Base-by-base conservation (phyloP, 1,140 invertebrate species). In the Littorina saxatilis region DNA sequence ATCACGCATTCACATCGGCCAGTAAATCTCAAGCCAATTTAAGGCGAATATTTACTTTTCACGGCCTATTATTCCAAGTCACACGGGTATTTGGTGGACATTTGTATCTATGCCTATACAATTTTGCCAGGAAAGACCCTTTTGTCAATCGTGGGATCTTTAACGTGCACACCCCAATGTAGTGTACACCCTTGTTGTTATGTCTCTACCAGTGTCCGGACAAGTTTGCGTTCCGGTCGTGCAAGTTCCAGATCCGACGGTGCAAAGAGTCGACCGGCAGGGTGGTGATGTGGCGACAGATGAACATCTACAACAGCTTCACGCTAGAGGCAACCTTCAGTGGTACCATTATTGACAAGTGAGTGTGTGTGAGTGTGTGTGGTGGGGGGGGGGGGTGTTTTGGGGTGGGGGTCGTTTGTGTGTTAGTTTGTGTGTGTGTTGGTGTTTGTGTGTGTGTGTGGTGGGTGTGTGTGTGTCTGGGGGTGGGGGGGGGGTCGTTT, bases 201-300 rank as follows among this genome's bases (percentile, higher is more conserved):
- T 63, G 20, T 79, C 37, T 75, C 40, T 85, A 84, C 40, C 82
- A 91, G 91, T 85, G 88, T 52, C 91, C 92, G 61, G 92, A 92
- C 32, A 91, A 90, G 77, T 92, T 92, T 82, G 87, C 87, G 17
- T 92, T 92, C 74, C 83, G 83, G 50, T 90, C 88, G 15, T 92
- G 91, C 83, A 91, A 91, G 84, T 92, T 92, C 82, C 86, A 90
- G 50, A 92, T 92, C 39, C 85, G 87, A 55, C 78, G 85, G 43
- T 92, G 91, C 82, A 92, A 92, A 82, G 92, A 92, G 82, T 89
- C 92, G 0, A 92, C 92, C 7, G 92, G 91, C 5, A 85, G 92
- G 13, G 92, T 92, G 15, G 92, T 92, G 1, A 92, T 92, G 91
- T 92, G 89, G 88, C 63, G 91, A 35, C 91, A 92, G 81, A 85